Evolutionary conservation across 2,888 invertebrate species (phyloP), one percentile per base, ranked within the genome.

Genomic region (Polyploca ridens): DNA sequence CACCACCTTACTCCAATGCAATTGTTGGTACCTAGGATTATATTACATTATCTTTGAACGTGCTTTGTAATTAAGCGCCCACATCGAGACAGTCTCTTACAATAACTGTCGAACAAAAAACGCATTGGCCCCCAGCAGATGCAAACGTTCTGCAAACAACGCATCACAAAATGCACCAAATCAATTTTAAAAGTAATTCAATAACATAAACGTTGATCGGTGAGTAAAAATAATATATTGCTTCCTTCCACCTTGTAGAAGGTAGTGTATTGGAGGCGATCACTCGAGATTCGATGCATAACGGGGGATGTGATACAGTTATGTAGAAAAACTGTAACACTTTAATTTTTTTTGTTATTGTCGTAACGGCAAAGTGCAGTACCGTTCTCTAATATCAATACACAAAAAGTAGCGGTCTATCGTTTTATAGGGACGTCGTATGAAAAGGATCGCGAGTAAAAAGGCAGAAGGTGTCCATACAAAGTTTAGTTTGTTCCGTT

Each of bases 161-260:
- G 75, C 81, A 69, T 67, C 71, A 68, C 79, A 78, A 81, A 84
- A 79, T 80, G 86, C 80, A 86, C 82, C 80, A 84, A 90, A 90
- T 91, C 88, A 90, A 89, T 90, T 88, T 90, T 82, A 84, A 90
- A 88, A 92, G 93, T 93, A 93, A 93, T 93, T 91, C 93, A 92
- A 93, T 94, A 94, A 93, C 93, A 90, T 91, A 92, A 70, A 93
- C 90, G 90, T 89, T 83, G 89, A 93, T 91, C 87, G 86, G 79
- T 75, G 78, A 83, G 85, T 88, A 89, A 89, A 88, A 84, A 85
- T 90, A 91, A 93, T 90, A 86, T 91, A 93, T 94, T 90, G 90
- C 93, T 94, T 94, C 93, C 93, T 93, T 89, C 88, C 93, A 94
- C 93, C 93, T 93, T 93, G 86, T 82, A 86, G 79, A 78, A 71